Conservation (phyloP, 2,888 invertebrate genomes). For the Scrobipalpa atriplicella region DNA sequence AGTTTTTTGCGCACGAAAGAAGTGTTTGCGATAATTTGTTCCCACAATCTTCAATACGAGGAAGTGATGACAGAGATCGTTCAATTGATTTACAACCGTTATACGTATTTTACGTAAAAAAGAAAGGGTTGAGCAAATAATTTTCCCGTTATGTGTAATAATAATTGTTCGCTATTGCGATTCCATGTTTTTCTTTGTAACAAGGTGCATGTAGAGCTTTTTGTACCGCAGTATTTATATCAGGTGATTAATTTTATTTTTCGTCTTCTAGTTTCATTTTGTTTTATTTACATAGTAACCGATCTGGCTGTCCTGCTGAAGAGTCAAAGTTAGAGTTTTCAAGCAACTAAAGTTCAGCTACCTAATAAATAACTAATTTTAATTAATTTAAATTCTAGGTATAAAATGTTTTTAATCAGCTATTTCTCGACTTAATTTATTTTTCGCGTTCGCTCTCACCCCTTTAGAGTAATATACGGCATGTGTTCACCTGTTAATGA, state of each 20-base stretch:
- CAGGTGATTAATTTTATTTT: too few species aligned
- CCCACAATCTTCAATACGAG: slow-evolving; percentile 71
- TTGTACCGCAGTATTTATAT: background rate
- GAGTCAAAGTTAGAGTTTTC: too few species aligned
- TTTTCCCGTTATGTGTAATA: slow-evolving; percentile 10
- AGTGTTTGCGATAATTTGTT: slow-evolving; percentile 83
- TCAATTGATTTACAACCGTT: slow-evolving; percentile 64
- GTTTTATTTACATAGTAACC: too few species aligned
- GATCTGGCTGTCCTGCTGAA: too few species aligned
- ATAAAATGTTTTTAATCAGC: background rate
- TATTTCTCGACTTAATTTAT: background rate
- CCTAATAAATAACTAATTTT: too few species aligned
- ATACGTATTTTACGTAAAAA: slow-evolving; percentile 47
- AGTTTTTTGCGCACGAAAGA: slow-evolving; percentile 65
- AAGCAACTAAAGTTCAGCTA: background rate
- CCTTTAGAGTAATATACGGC: slow-evolving; percentile 35
- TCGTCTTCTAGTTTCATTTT: too few species aligned
- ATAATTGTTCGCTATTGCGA: background rate
- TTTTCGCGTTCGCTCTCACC: slow-evolving; percentile 9
- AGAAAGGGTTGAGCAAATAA: slow-evolving; percentile 39
- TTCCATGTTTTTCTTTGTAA: background rate
- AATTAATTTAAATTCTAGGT: too few species aligned
- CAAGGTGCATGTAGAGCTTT: background rate
- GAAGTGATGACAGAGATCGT: slow-evolving; percentile 76
- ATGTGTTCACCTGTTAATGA: slow-evolving; percentile 65